phyloP scores from a whole-genome alignment of 2,797 vertebrate species.

The Gephyroberyx darwinii region DNA sequence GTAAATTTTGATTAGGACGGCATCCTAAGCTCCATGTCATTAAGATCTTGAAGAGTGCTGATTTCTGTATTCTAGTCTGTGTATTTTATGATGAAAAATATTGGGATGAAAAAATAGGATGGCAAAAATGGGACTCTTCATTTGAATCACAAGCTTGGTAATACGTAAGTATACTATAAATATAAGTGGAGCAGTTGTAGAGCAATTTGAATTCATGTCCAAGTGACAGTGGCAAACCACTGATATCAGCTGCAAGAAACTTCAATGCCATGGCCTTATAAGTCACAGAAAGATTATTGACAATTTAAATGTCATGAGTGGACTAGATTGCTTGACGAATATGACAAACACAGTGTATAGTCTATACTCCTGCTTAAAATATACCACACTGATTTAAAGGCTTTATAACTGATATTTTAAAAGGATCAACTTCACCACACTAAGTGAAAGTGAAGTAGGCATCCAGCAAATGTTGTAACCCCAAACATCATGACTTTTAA shows the following conservation, averaged over 20 bases:
- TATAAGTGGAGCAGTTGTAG: too few relatives aligned
- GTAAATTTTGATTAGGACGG: neutral
- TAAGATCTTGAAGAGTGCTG: neutral
- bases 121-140: too few relatives aligned
- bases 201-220: neutral
- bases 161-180: too few relatives aligned
- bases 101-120: neutral
- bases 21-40: neutral
- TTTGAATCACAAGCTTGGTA: neutral
- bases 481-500: neutral
- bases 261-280: neutral
- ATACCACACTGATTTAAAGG: neutral
- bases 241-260: neutral
- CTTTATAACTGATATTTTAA: neutral
- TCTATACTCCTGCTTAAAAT: too few relatives aligned
- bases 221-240: neutral
- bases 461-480: neutral
- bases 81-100: too few relatives aligned
- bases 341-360: too few relatives aligned
- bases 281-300: neutral
- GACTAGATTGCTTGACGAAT: too few relatives aligned
- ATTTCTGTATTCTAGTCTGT: neutral
- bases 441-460: neutral
- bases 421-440: neutral
- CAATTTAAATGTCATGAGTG: too few relatives aligned